Evolutionary conservation across 2,113 vertebrate genomes (phyloP), one percentile per base, ranked within the genome.

Genomic region (Siphamia tubifer): DNA sequence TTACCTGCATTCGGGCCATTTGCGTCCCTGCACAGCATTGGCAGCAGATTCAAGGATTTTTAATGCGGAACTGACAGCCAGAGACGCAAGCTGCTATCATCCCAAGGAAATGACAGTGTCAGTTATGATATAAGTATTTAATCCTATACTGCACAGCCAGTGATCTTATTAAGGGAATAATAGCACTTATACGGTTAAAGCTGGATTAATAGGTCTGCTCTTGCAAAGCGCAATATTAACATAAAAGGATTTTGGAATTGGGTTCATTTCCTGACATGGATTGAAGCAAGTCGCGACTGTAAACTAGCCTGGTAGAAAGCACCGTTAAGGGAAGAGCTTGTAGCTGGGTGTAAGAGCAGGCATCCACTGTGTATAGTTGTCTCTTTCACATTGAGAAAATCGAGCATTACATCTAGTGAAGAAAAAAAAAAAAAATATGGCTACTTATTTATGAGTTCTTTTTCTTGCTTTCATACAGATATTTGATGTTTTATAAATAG

Each of bases 141-240:
- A 93, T 93, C 92, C 92, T 76, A 87, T 92, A 92, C 87, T 84
- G 89, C 90, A 88, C 88, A 92, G 87, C 86, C 91, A 77, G 80
- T 92, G 92, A 93, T 93, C 91, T 91, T 92, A 93, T 93, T 93
- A 93, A 87, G 89, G 89, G 89, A 90, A 93, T 93, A 93, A 93
- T 92, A 85, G 85, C 88, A 91, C 79, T 92, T 92, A 92, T 86
- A 82, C 87, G 79, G 89, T 88, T 92, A 91, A 90, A 91, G 89
- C 90, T 87, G 90, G 92, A 92, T 93, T 92, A 93, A 93, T 93
- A 89, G 90, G 88, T 78, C 88, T 89, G 82, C 75, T 83, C 87
- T 80, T 76, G 81, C 87, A 91, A 90, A 89, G 83, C 84, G 81
- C 85, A 91, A 90, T 91, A 93, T 92, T 92, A 92, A 90, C 92